Evolutionary conservation across 2,797 vertebrate genomes (phyloP).

Genomic region (Sphenodon punctatus): DNA sequence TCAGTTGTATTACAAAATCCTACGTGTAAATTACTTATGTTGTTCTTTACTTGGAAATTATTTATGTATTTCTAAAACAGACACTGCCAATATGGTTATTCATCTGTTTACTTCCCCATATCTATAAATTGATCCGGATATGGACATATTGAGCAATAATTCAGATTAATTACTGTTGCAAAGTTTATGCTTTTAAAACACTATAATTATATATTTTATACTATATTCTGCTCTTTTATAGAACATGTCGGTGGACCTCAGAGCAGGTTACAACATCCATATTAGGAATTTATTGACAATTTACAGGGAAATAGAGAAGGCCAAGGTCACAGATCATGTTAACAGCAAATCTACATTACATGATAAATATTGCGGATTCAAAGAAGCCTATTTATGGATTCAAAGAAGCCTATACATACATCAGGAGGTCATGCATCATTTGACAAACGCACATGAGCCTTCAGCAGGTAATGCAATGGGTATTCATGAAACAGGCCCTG

Average conservation of each 20-base stretch:
- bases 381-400: no score
- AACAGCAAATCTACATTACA: neutral
- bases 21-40: neutral
- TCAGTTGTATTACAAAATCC: neutral
- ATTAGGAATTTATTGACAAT: neutral
- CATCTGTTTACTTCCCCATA: neutral
- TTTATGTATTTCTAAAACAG: neutral
- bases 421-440: no score
- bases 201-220: neutral
- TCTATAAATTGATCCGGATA: neutral
- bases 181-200: neutral
- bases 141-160: fast-evolving
- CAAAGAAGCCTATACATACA: neutral
- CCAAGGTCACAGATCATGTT: neutral
- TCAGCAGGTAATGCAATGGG: neutral
- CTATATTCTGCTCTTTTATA: neutral
- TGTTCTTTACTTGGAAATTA: neutral
- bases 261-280: neutral
- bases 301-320: neutral
- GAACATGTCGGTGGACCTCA: neutral
- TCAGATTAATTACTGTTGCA: neutral
- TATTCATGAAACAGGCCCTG: neutral
- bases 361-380: neutral
- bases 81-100: neutral
- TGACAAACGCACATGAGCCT: no score